Percentiles rank a stretch among this genome's conserved stretches.
These are phyloP conservation scores for Psettodes erumei DNA, from an alignment of 2,113 vertebrate genomes.

Conservation along the genomic window DNA sequence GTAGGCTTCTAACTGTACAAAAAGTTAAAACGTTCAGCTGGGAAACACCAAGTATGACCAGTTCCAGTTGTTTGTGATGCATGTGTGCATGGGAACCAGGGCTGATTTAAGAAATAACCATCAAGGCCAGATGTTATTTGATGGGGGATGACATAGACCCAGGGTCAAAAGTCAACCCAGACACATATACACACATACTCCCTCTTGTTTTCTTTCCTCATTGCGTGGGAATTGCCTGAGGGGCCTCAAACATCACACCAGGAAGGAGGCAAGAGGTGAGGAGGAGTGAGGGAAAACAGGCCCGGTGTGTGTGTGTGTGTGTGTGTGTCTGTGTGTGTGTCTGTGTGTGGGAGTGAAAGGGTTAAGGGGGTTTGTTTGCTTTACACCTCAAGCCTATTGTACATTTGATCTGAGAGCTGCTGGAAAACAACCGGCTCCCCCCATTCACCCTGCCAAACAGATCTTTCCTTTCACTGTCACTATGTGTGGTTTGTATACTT, in stretches of 20 bases:
- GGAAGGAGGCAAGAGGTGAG: constrained; percentile 68
- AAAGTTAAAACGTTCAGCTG: not conserved
- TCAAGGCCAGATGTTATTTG: constrained; percentile 69
- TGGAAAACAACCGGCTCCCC: constrained; percentile 49
- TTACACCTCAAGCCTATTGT: constrained; percentile 57
- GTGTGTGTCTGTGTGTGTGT: not conserved
- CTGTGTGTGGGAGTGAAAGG: not conserved
- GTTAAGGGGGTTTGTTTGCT: constrained; percentile 51
- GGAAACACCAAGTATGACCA: constrained; percentile 9
- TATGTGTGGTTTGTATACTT: constrained; percentile 15
- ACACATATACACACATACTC: constrained; percentile 39
- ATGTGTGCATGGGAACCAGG: constrained; percentile 48
- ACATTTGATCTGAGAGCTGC: constrained; percentile 52
- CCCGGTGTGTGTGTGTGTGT: not conserved
- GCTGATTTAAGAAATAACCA: constrained; percentile 41
- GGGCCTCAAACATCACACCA: constrained; percentile 71
- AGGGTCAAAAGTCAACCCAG: constrained; percentile 58
- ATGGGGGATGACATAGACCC: constrained; percentile 55
- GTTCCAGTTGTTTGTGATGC: not conserved
- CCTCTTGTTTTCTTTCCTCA: constrained; percentile 70
- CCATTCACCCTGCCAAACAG: constrained; percentile 27
- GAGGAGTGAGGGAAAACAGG: constrained; percentile 55
- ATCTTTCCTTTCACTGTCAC: constrained; percentile 47
- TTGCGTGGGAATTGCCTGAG: constrained; percentile 71
- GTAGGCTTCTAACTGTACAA: not conserved